These are phyloP conservation scores for Okapia johnstoni DNA, from an alignment of 2,113 vertebrate species.

Conservation along the genomic window DNA sequence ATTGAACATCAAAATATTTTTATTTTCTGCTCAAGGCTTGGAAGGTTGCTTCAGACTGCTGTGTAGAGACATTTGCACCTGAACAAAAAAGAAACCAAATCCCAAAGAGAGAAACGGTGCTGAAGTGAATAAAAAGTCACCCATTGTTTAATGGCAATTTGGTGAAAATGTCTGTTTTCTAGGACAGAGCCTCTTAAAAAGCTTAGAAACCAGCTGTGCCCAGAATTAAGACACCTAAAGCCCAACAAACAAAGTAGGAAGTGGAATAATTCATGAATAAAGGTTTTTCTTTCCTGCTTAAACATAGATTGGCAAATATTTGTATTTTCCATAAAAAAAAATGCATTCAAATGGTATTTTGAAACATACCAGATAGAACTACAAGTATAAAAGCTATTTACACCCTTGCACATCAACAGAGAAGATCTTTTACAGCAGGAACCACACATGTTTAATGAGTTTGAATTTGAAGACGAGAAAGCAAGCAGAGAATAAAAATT, in stretches of 20 bases:
- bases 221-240: neutral
- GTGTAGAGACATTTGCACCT: conserved; percentile 47
- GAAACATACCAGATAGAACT: conserved; percentile 20
- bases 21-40: conserved; percentile 66
- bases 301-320: conserved; percentile 47
- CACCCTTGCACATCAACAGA: neutral
- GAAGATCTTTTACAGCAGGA: neutral
- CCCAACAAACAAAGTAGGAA: conserved; percentile 29
- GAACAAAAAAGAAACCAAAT: conserved; percentile 47
- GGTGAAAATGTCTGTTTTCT: conserved; percentile 49
- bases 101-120: neutral
- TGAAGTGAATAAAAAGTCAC: conserved; percentile 29
- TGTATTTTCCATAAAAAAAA: conserved; percentile 48
- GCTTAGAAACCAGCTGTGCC: conserved; percentile 43
- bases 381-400: neutral
- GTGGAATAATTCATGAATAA: conserved; percentile 29
- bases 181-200: neutral
- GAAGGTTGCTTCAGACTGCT: conserved; percentile 55
- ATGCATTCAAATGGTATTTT: neutral
- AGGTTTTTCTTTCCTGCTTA: neutral
- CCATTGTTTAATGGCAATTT: neutral
- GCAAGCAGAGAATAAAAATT: neutral
- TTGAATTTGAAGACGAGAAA: neutral
- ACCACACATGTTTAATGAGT: neutral
- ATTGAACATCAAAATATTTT: conserved; percentile 73